Percentiles rank a stretch among this genome's conserved stretches.
phyloP scores from a whole-genome alignment of 1,140 invertebrate genomes.

The Drosophila baimaii region DNA sequence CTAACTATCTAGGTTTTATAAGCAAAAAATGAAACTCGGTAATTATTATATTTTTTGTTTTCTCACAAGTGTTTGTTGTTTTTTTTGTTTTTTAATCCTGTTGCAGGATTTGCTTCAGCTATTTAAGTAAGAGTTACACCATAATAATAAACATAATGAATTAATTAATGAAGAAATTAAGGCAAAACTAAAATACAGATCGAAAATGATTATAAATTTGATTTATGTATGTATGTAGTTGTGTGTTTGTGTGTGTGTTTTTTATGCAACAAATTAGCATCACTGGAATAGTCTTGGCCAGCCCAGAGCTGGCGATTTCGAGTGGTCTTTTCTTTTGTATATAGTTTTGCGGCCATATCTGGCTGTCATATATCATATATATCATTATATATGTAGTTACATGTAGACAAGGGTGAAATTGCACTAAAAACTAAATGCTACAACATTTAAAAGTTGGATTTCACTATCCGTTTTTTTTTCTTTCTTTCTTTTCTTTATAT shows the following conservation, averaged over 20 bases:
- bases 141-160: conserved; percentile 53
- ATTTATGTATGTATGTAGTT: conserved; percentile 70
- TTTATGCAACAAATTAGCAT: conserved; percentile 77
- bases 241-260: conserved; percentile 51
- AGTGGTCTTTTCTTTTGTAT: conserved; percentile 65
- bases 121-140: conserved; percentile 70
- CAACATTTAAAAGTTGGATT: conserved; percentile 79
- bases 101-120: conserved; percentile 81
- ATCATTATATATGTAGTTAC: conserved; percentile 15
- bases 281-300: conserved; percentile 77
- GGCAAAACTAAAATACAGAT: conserved; percentile 47
- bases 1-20: conserved; percentile 40
- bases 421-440: conserved; percentile 81
- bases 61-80: conserved; percentile 64
- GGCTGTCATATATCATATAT: conserved; percentile 21
- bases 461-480: conserved; percentile 19
- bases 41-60: conserved; percentile 18
- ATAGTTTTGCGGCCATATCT: conserved; percentile 38
- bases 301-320: conserved; percentile 49
- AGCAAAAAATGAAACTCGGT: conserved; percentile 24
- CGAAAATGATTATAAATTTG: conserved; percentile 69
- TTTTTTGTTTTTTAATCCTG: conserved; percentile 82
- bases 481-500: no score
- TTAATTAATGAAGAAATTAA: conserved; percentile 52
- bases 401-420: conserved; percentile 76